Conservation (phyloP, 1,140 invertebrate genomes). For the Meloidogyne chitwoodi region DNA sequence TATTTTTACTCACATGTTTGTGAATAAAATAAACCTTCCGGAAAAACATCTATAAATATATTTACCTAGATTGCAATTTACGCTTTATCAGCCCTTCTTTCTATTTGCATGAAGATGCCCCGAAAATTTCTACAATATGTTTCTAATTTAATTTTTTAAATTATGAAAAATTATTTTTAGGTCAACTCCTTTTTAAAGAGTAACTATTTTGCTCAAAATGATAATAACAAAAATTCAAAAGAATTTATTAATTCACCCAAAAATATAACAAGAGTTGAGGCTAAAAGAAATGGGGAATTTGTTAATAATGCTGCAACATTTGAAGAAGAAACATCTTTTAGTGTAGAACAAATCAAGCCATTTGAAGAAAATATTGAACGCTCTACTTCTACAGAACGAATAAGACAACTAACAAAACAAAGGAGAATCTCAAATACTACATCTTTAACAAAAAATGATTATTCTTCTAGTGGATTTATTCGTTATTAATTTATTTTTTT, state of each 20-base stretch:
- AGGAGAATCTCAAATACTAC: not conserved
- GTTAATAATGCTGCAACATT: not conserved
- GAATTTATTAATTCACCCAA: not conserved
- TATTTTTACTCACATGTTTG: no score
- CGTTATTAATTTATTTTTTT: not conserved
- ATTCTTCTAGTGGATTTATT: not conserved
- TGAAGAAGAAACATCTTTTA: not conserved
- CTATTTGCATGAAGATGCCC: not conserved
- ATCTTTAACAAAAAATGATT: not conserved
- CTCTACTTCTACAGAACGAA: not conserved
- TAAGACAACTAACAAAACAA: not conserved
- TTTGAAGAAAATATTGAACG: not conserved
- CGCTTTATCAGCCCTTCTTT: not conserved
- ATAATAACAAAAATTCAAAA: not conserved
- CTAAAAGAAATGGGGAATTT: not conserved
- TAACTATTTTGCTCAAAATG: not conserved
- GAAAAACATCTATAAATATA: not conserved
- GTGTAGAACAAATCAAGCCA: not conserved
- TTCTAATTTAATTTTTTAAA: not conserved
- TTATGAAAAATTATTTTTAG: not conserved
- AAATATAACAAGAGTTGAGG: not conserved
- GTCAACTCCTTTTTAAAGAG: not conserved
- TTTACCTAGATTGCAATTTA: conserved; percentile 3
- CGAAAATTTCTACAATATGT: not conserved
- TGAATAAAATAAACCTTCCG: no score